Evolutionary conservation across 2,888 invertebrate genomes (phyloP), one percentile per base, ranked within the genome.

Genomic region (Tiliacea citrago): DNA sequence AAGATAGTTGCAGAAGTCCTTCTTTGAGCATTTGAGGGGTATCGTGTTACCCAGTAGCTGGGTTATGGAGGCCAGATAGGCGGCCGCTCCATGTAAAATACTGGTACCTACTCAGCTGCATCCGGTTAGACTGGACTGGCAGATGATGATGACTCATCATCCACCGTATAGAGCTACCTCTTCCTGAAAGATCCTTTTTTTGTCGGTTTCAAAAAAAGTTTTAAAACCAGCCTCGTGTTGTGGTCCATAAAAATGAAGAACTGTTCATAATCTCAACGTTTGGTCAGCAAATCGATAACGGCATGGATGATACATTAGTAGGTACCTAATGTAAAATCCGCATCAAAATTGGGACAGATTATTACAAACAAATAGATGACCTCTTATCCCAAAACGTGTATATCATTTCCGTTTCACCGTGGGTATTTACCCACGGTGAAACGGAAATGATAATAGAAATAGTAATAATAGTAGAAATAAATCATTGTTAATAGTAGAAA

Each of bases 1-100:
- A 39, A 69, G 18, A 18, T 4, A 24, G 13, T 10, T 49, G 49
- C 66, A 79, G 74, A 63, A 77, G 73, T 47, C 45, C n/a, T 68
- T 65, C 51, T 68, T 18, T 24, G 4, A 18, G 2, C 18, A n/a
- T 49, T 65, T 21, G 47, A 47, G 8, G 45, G 21, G 6, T 35
- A 35, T 18, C 10, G n/a, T 16, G 9, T 66, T 51, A 66, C n/a
- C 0, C 6, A 53, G 10, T 10, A 53, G 35, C 6, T 51, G n/a
- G 35, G 6, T n/a, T 16, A 6, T 35, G 49, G 9, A 29, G 13
- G 29, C 9, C 9, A 65, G 65, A 49, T 29, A 49, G 5, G 21
- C 9, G 5, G 9, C 13, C 21, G 9, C 29, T n/a, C n/a, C n/a
- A n/a, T n/a, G n/a, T n/a, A n/a, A n/a, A n/a, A 9, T 45, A 45